Conservation (phyloP, 2,888 invertebrate genomes). For the Torymus texanus region DNA sequence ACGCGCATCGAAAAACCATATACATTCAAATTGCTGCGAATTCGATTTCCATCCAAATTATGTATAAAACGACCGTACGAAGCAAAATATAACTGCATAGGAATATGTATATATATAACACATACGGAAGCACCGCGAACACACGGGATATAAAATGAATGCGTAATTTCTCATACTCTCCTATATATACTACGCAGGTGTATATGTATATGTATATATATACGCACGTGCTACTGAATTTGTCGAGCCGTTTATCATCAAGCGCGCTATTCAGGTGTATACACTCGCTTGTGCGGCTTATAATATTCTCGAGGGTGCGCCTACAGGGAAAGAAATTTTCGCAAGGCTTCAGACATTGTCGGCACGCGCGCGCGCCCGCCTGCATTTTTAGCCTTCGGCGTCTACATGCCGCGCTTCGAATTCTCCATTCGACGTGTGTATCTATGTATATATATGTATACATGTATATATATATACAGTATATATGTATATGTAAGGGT, state of each 20-base stretch:
- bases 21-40: too few species aligned
- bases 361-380: too few species aligned
- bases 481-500: not conserved
- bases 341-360: too few species aligned
- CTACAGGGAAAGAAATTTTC: too few species aligned
- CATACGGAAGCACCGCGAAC: not conserved
- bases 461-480: not conserved
- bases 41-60: too few species aligned
- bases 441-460: constrained; percentile 1
- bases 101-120: not conserved
- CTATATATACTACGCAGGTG: not conserved
- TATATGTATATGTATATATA: too few species aligned
- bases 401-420: not conserved
- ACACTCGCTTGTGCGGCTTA: not conserved
- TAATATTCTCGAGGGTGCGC: too few species aligned
- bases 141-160: constrained; percentile 1
- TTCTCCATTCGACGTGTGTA: not conserved
- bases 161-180: not conserved
- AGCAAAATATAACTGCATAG: not conserved
- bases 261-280: constrained; percentile 31
- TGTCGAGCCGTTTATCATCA: constrained; percentile 47
- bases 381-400: too few species aligned
- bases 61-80: too few species aligned
- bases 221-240: constrained; percentile 2
- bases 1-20: too few species aligned